Conservation (phyloP, 2,888 invertebrate species). For the Aproaerema taeniolella region DNA sequence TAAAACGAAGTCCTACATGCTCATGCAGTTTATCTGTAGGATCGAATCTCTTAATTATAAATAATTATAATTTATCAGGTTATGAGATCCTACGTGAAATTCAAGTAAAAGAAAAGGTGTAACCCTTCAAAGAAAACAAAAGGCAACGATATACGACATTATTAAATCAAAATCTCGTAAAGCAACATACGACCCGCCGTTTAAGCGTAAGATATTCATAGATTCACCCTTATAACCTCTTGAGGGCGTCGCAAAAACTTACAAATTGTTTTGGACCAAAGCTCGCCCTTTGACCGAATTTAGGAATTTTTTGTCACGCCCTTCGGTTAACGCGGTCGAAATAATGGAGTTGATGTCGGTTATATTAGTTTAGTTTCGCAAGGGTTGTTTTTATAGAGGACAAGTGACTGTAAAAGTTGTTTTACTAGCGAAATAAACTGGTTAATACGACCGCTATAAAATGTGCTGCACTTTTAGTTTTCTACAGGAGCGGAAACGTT, state of each 20-base stretch:
- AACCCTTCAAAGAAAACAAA: too few relatives aligned
- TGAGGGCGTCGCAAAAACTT: conserved; percentile 44
- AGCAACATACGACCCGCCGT: too few relatives aligned
- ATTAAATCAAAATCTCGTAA: too few relatives aligned
- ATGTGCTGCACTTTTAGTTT: background rate
- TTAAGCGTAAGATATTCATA: conserved; percentile 44
- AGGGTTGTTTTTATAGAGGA: conserved; percentile 12
- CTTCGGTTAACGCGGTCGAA: conserved; percentile 21
- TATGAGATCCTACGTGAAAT: too few relatives aligned
- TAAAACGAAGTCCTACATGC: too few relatives aligned
- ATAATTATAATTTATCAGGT: too few relatives aligned
- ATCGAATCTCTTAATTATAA: too few relatives aligned
- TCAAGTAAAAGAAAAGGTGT: too few relatives aligned
- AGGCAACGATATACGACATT: too few relatives aligned
- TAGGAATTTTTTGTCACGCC: conserved; percentile 28
- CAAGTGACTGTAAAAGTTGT: background rate
- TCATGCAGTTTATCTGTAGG: too few relatives aligned
- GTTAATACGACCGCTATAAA: background rate
- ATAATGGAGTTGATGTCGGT: conserved; percentile 23
- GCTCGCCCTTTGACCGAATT: conserved; percentile 38
- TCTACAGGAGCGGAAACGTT: too few relatives aligned
- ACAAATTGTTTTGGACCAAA: conserved; percentile 53
- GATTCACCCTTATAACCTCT: conserved; percentile 37
- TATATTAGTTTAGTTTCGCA: conserved; percentile 24
- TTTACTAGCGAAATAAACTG: background rate